Evolutionary conservation across 2,888 invertebrate genomes (phyloP).

Genomic region (Sinodicranocentrus sp.): DNA sequence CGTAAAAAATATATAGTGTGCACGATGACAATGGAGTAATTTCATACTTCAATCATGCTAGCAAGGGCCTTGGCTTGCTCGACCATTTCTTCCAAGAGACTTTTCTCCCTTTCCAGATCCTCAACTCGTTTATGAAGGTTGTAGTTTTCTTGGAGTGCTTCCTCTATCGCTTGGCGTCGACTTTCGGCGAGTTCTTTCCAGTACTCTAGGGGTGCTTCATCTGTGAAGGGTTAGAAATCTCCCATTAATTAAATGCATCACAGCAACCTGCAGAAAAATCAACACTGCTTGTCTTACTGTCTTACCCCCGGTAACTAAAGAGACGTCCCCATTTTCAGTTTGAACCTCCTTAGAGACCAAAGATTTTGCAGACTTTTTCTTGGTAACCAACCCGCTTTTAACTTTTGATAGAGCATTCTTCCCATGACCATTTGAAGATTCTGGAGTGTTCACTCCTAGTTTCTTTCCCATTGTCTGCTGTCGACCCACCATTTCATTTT

Average conservation of each 20-base stretch:
- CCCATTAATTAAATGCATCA: not conserved
- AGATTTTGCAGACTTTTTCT: conserved; percentile 38
- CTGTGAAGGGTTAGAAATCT: too few relatives aligned
- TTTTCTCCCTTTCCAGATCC: conserved; percentile 71
- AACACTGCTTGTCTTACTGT: not conserved
- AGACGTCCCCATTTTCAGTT: conserved; percentile 66
- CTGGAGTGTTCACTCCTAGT: conserved; percentile 33
- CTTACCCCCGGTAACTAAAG: conserved; percentile 71
- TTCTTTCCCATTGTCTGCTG: conserved; percentile 40
- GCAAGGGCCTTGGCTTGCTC: conserved; percentile 71
- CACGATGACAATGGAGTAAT: too few relatives aligned
- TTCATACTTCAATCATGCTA: conserved; percentile 71
- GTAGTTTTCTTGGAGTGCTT: conserved; percentile 71
- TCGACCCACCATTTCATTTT: conserved; percentile 70
- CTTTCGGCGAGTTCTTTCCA: conserved; percentile 73
- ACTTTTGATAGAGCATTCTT: conserved; percentile 55
- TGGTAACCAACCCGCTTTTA: conserved; percentile 51
- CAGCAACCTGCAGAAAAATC: not conserved
- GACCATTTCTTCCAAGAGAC: conserved; percentile 70
- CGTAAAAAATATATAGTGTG: too few relatives aligned
- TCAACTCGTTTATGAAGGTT: conserved; percentile 68
- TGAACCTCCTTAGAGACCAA: conserved; percentile 50
- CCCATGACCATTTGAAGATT: conserved; percentile 26
- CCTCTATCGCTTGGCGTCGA: conserved; percentile 70
- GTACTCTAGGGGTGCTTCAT: conserved; percentile 69